Base-by-base conservation (phyloP, 2,888 invertebrate genomes). In the Drosophila pegasa region DNA sequence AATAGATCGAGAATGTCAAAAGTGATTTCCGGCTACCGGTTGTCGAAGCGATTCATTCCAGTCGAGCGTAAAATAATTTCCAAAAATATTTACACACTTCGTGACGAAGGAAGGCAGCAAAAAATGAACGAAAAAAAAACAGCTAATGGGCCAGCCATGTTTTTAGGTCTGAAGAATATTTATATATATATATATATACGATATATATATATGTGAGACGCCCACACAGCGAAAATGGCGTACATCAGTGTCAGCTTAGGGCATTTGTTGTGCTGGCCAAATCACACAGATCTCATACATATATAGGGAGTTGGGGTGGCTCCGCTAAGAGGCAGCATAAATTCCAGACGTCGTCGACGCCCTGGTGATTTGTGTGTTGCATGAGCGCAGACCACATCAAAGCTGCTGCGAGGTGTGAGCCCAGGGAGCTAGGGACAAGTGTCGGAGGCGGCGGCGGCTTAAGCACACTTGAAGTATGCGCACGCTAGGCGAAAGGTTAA, bases 241-340 rank as follows among this genome's bases (percentile, higher is more conserved):
- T 84, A 78, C 87, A 88, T 84, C 83, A 83, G 78, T 83, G 83
- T 83, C 88, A 80, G 87, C 88, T 83, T 88, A 88, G 70, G 88
- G 43, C 25, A 22, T 41, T 41, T n/a, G 41, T 63, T 48, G 60
- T 48, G 40, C 58, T 35, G 68, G 62, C 74, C 59, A 74, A 87
- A 87, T 87, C 87, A 71, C 82, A 70, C 79, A 85, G 75, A 87
- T 70, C 74, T 59, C 80, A 75, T 61, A 56, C 64, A 35, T 4
- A 25, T 18, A 56, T 31, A 55, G 20, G 45, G 38, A 31, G 54
- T 27, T 33, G 52, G 35, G 61, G 48, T 56, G 66, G 62, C 64
- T 62, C 64, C 60, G 59, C 74, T 52, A 66, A 68, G 78, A 77
- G 69, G 75, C 61, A 80, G 81, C 88, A 84, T 88, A 88, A 84